phyloP scores from a whole-genome alignment of 2,113 vertebrate species.

The Mustela nigripes region DNA sequence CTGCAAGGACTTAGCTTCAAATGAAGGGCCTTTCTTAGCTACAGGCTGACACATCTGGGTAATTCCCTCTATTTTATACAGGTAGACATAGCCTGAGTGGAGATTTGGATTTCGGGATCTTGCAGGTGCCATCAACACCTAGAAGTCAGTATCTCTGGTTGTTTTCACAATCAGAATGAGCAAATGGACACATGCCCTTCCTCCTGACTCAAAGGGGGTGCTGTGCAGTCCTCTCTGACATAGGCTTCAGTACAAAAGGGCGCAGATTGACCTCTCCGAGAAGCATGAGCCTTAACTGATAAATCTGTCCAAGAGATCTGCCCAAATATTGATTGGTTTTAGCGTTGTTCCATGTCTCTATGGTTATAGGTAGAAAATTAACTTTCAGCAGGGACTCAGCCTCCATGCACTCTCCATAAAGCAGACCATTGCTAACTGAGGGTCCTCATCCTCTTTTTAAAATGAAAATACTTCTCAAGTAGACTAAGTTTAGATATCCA shows the following conservation, averaged over 20 bases:
- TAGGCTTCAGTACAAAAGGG: constrained; percentile 52
- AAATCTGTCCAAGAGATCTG: neutral
- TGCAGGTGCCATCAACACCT: neutral
- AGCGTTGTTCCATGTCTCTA: neutral
- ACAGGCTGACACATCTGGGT: neutral
- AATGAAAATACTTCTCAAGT: neutral
- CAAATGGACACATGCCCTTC: neutral
- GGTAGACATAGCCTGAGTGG: neutral
- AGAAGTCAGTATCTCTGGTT: neutral
- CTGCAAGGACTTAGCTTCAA: neutral
- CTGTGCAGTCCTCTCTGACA: neutral
- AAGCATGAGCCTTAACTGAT: neutral
- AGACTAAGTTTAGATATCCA: neutral
- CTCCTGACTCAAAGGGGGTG: neutral
- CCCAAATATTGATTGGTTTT: constrained; percentile 54
- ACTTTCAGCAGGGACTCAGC: neutral
- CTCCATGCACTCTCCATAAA: neutral
- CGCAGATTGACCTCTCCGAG: constrained; percentile 1
- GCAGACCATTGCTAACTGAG: neutral
- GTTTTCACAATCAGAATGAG: constrained; percentile 22
- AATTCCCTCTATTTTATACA: neutral
- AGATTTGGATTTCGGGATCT: neutral
- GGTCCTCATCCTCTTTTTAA: neutral
- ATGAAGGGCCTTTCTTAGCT: neutral
- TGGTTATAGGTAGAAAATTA: constrained; percentile 56